Conservation (phyloP, 2,797 vertebrate genomes). For the Poeciliopsis infans region DNA sequence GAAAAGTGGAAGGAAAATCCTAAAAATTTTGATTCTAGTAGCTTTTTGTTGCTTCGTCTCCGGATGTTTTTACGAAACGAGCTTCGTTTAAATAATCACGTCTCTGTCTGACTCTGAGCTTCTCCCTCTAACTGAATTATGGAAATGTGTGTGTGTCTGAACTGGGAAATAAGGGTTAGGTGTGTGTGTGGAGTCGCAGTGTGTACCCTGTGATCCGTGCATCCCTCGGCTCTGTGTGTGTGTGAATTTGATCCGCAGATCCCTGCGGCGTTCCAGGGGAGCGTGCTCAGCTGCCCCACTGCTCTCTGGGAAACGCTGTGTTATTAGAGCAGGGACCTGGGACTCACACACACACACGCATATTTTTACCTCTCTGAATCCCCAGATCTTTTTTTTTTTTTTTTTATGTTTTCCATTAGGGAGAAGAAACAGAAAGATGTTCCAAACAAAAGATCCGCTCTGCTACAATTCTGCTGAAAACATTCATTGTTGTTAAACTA, state of each 20-base stretch:
- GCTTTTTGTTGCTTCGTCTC: neutral
- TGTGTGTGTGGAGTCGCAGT: slow-evolving; percentile 51
- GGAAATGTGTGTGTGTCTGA: slow-evolving; percentile 61
- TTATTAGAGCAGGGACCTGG: slow-evolving; percentile 85
- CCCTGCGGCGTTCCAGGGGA: slow-evolving; percentile 72
- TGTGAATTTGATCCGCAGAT: slow-evolving; percentile 68
- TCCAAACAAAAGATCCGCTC: slow-evolving; percentile 47
- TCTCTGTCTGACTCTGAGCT: slow-evolving; percentile 63
- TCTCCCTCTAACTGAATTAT: slow-evolving; percentile 76
- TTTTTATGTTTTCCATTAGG: slow-evolving; percentile 49
- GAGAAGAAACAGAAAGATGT: slow-evolving; percentile 54
- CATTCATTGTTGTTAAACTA: neutral
- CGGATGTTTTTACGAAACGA: slow-evolving; percentile 13
- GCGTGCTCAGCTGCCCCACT: slow-evolving; percentile 76
- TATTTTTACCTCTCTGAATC: slow-evolving; percentile 59
- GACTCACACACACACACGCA: slow-evolving; percentile 40
- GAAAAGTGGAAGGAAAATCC: slow-evolving; percentile 3
- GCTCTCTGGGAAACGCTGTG: slow-evolving; percentile 80
- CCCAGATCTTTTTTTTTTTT: slow-evolving; percentile 58
- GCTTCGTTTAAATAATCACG: slow-evolving; percentile 65
- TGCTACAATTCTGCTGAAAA: neutral
- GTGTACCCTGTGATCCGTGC: slow-evolving; percentile 62
- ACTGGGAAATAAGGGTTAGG: slow-evolving; percentile 55
- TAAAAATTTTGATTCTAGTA: too few species aligned
- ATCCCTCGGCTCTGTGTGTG: slow-evolving; percentile 40